Evolutionary conservation across 2,888 invertebrate genomes (phyloP).

Genomic region (Aricia artaxerxes): DNA sequence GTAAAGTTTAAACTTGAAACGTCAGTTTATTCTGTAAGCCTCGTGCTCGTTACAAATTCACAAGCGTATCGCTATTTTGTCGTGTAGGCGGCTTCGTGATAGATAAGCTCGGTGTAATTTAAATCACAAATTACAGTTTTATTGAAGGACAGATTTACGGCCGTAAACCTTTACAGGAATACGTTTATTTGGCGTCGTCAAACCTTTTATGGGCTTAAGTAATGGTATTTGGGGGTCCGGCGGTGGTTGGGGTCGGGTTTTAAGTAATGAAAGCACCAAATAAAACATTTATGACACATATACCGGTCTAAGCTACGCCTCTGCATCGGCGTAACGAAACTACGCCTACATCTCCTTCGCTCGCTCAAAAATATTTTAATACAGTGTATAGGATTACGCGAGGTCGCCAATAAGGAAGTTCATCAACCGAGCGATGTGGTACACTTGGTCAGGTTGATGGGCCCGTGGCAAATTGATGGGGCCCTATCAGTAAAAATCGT

Average conservation of each 20-base stretch:
- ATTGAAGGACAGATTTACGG: constrained; percentile 16
- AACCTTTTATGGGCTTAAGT: constrained; percentile 8
- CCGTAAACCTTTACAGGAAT: neutral
- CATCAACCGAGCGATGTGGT: no score
- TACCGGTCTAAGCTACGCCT: no score
- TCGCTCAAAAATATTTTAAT: no score
- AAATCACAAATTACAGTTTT: constrained; percentile 5
- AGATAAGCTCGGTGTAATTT: constrained; percentile 6
- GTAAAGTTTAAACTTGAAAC: no score
- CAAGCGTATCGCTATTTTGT: neutral
- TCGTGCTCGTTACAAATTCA: neutral
- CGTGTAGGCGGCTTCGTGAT: neutral
- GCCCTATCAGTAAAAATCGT: no score
- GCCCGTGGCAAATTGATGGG: no score
- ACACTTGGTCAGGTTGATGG: no score
- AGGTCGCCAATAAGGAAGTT: no score
- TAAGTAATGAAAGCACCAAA: neutral
- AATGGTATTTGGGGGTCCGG: neutral
- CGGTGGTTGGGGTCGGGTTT: neutral
- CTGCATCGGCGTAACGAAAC: no score
- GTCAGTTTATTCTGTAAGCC: no score
- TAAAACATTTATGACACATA: neutral
- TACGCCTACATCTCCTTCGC: no score
- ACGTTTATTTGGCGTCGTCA: neutral
- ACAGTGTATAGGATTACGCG: no score